Evolutionary conservation across 1,140 invertebrate species (phyloP).

Genomic region (Plutomurus gul): DNA sequence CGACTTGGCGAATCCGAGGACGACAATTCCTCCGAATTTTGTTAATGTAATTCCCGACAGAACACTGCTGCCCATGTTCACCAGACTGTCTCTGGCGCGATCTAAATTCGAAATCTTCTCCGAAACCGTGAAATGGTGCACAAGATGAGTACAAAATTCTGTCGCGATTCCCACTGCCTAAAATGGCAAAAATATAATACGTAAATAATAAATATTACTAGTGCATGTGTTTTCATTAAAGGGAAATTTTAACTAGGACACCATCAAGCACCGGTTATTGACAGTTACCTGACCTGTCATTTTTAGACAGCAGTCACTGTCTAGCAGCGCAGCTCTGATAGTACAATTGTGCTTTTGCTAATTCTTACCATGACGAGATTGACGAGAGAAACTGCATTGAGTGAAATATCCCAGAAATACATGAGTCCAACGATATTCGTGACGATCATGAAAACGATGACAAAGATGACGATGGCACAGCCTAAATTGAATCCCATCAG

Average conservation of each 20-base stretch:
- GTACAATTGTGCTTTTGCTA: background rate
- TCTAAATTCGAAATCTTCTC: constrained; percentile 52
- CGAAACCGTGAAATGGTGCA: constrained; percentile 75
- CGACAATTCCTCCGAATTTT: constrained; percentile 84
- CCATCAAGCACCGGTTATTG: no score
- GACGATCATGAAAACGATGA: constrained; percentile 92
- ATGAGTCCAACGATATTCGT: constrained; percentile 91
- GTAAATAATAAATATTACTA: background rate
- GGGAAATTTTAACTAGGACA: no score
- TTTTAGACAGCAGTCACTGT: no score
- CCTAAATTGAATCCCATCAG: constrained; percentile 91
- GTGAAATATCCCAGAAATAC: constrained; percentile 89
- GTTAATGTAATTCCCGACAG: constrained; percentile 93
- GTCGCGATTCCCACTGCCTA: constrained; percentile 92
- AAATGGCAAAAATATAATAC: constrained; percentile 57
- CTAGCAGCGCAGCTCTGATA: no score
- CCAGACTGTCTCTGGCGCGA: constrained; percentile 70
- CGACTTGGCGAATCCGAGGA: constrained; percentile 89
- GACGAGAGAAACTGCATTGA: constrained; percentile 96
- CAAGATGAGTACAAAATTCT: constrained; percentile 91
- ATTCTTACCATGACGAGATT: constrained; percentile 92
- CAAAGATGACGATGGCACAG: constrained; percentile 84
- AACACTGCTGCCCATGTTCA: constrained; percentile 79
- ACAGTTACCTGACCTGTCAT: no score
- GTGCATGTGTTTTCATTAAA: no score